Conservation (phyloP, 2,113 vertebrate genomes). For the Genyomyrus donnyi region DNA sequence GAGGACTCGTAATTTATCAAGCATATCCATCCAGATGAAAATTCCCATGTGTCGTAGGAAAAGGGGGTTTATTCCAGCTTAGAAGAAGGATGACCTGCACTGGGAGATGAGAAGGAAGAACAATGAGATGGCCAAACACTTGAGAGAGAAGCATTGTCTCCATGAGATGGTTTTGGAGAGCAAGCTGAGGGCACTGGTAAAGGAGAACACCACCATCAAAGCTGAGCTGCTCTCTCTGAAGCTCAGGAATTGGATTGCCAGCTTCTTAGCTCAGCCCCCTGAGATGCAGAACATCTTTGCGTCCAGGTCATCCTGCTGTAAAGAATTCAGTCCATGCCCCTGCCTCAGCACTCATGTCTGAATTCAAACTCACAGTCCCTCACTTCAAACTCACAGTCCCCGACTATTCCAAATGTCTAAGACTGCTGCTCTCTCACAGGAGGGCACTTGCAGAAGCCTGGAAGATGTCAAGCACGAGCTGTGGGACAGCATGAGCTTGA, state of each 20-base stretch:
- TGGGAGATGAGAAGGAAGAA: conserved; percentile 93
- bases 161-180: conserved; percentile 95
- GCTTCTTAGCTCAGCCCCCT: conserved; percentile 74
- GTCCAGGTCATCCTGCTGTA: conserved; percentile 63
- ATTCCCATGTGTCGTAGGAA: conserved; percentile 71
- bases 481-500: neutral
- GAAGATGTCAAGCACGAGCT: neutral
- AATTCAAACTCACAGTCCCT: conserved; percentile 71
- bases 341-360: conserved; percentile 54
- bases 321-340: conserved; percentile 47
- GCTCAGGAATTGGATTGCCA: conserved; percentile 84
- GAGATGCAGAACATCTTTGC: conserved; percentile 79
- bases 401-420: neutral
- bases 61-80: conserved; percentile 87
- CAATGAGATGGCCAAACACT: conserved; percentile 90
- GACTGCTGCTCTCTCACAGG: neutral
- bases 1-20: conserved; percentile 32
- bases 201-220: conserved; percentile 85
- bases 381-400: conserved; percentile 69
- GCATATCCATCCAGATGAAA: conserved; percentile 60
- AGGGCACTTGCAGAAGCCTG: neutral
- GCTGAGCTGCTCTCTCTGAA: conserved; percentile 83
- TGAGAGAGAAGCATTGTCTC: conserved; percentile 83
- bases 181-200: conserved; percentile 82
- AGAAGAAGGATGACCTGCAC: conserved; percentile 87